Conservation (phyloP, 2,888 invertebrate genomes). For the Dioctria linearis region DNA sequence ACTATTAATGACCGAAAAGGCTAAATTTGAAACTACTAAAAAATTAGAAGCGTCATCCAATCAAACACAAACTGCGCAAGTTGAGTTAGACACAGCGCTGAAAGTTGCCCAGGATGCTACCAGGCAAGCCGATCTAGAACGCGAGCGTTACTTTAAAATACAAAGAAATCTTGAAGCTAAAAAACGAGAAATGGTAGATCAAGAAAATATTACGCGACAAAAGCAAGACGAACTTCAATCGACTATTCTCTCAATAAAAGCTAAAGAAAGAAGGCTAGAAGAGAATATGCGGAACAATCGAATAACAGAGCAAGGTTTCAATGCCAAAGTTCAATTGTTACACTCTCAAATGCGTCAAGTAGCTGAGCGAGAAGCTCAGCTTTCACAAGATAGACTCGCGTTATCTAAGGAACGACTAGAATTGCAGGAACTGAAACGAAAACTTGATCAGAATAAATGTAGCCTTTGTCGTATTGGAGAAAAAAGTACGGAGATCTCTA, state of each 20-base stretch:
- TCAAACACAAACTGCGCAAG: slow-evolving; percentile 63
- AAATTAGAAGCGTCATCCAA: slow-evolving; percentile 61
- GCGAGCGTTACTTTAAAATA: slow-evolving; percentile 66
- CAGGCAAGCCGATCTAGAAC: slow-evolving; percentile 67
- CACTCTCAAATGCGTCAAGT: slow-evolving; percentile 66
- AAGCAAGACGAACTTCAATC: slow-evolving; percentile 68
- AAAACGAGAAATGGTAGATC: slow-evolving; percentile 66
- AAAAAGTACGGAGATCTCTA: slow-evolving; percentile 63
- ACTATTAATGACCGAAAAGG: slow-evolving; percentile 64
- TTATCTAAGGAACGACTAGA: slow-evolving; percentile 68
- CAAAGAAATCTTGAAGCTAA: slow-evolving; percentile 68
- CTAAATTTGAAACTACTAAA: slow-evolving; percentile 66
- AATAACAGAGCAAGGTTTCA: slow-evolving; percentile 65
- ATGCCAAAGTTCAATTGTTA: slow-evolving; percentile 66
- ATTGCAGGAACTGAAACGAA: slow-evolving; percentile 65
- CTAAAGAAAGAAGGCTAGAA: slow-evolving; percentile 65
- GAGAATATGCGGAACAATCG: slow-evolving; percentile 64
- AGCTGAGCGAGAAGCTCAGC: slow-evolving; percentile 67
- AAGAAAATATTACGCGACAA: slow-evolving; percentile 64
- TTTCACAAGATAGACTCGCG: slow-evolving; percentile 68
- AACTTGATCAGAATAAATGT: slow-evolving; percentile 66
- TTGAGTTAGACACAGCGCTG: slow-evolving; percentile 68
- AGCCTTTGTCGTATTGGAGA: slow-evolving; percentile 69
- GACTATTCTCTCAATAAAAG: slow-evolving; percentile 64
- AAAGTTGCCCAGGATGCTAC: slow-evolving; percentile 69